Conservation (phyloP, 53 echinoderm and acorn worm genomes). For the Stichopus horrens region DNA sequence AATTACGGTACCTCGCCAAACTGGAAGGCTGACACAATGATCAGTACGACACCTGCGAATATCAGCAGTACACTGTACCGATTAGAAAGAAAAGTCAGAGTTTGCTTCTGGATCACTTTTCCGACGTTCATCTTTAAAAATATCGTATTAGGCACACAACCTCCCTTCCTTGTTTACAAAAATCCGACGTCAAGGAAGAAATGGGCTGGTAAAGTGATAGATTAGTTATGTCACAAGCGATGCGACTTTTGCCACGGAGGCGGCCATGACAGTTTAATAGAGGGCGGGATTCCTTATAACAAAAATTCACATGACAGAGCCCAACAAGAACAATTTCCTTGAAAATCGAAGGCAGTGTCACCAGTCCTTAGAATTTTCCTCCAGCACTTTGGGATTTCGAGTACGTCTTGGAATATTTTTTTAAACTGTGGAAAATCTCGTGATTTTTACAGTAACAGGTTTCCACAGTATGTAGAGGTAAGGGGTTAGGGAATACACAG, state of each 20-base stretch:
- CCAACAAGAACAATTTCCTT: too few species aligned
- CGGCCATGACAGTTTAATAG: constrained; percentile 39
- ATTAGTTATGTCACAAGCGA: not conserved
- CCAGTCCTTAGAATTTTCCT: too few species aligned
- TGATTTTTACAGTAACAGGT: too few species aligned
- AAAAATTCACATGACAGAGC: not conserved
- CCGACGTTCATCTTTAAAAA: constrained; percentile 55
- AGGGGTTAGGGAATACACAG: too few species aligned
- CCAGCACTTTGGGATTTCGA: too few species aligned
- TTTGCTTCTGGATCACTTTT: constrained; percentile 94
- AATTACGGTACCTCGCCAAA: constrained; percentile 86
- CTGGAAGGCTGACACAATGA: constrained; percentile 88
- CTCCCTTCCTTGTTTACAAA: not conserved
- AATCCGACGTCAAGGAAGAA: not conserved
- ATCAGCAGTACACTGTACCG: constrained; percentile 80
- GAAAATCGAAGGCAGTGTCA: too few species aligned
- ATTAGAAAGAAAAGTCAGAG: constrained; percentile 90
- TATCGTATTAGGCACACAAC: constrained; percentile 3
- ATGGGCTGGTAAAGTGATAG: not conserved
- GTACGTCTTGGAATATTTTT: too few species aligned
- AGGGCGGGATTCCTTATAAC: constrained; percentile 20
- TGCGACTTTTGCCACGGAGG: constrained; percentile 42
- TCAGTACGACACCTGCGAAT: constrained; percentile 71
- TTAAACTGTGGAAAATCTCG: too few species aligned
- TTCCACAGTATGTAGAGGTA: too few species aligned